These are phyloP conservation scores for Hylia prasina DNA, from an alignment of 2,113 vertebrate species.

Conservation along the genomic window DNA sequence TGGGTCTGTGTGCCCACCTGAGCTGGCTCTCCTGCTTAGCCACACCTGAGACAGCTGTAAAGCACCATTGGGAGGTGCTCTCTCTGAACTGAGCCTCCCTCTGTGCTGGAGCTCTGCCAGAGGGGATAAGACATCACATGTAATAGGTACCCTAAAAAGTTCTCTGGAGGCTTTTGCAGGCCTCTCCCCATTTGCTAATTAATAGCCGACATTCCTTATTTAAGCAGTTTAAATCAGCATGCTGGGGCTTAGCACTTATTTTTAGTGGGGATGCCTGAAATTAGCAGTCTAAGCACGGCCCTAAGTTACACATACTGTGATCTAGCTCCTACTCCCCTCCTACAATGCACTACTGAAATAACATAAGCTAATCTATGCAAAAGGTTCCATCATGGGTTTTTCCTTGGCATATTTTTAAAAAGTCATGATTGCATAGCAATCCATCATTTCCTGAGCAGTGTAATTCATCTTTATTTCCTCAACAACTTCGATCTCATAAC, in stretches of 20 bases:
- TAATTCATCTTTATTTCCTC: slow-evolving; percentile 44
- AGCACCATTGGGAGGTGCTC: background rate
- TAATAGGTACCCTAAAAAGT: background rate
- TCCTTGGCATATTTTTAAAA: slow-evolving; percentile 37
- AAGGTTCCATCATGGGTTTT: slow-evolving; percentile 36
- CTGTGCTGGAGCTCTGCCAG: background rate
- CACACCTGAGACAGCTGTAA: background rate
- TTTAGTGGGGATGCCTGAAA: background rate
- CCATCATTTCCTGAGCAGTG: slow-evolving; percentile 15
- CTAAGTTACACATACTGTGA: background rate
- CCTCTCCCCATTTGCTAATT: background rate
- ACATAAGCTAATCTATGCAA: slow-evolving; percentile 8
- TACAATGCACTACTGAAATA: background rate
- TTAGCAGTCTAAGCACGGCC: background rate
- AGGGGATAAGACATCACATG: background rate
- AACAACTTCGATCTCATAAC: slow-evolving; percentile 20
- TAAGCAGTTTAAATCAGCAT: background rate
- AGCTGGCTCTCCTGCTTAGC: background rate
- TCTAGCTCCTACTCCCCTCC: background rate
- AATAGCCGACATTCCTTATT: background rate
- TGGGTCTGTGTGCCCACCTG: background rate
- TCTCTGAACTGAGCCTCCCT: background rate
- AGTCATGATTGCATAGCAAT: slow-evolving; percentile 28
- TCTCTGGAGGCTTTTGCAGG: background rate
- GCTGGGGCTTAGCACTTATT: background rate